Conservation (phyloP, 2,888 invertebrate genomes). For the Quadriops clusia region DNA sequence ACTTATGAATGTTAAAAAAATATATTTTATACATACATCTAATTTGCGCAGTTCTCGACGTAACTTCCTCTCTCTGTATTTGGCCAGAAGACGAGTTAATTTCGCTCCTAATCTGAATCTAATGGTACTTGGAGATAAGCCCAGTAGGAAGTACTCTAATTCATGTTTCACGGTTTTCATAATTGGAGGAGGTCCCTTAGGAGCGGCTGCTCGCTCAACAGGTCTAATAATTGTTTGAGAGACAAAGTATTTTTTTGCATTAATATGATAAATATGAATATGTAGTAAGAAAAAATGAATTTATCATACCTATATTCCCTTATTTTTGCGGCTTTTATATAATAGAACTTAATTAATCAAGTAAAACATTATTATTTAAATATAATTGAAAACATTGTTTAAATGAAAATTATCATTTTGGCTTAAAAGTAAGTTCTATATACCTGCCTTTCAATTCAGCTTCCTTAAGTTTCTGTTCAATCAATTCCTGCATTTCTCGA, state of each 20-base stretch:
- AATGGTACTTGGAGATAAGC: constrained; percentile 31
- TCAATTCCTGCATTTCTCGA: constrained; percentile 41
- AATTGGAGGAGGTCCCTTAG: constrained; percentile 21
- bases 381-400: too few species aligned
- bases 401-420: constrained; percentile 1
- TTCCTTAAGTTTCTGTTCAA: constrained; percentile 47
- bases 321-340: too few species aligned
- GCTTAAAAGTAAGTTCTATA: constrained; percentile 6
- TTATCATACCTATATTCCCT: too few species aligned
- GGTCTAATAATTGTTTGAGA: too few species aligned
- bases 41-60: constrained; percentile 38
- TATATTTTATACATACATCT: constrained; percentile 29
- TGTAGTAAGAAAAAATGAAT: too few species aligned
- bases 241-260: constrained; percentile 6
- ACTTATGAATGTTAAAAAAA: neutral
- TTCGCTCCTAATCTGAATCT: constrained; percentile 38
- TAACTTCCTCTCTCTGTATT: constrained; percentile 40
- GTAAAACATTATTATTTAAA: too few species aligned
- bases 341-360: too few species aligned
- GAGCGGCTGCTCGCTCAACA: constrained; percentile 23
- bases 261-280: too few species aligned
- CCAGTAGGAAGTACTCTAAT: constrained; percentile 39
- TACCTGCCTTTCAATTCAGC: constrained; percentile 46
- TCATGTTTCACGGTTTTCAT: constrained; percentile 28
- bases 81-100: constrained; percentile 41